Evolutionary conservation across 2,797 vertebrate genomes (phyloP), one percentile per base, ranked within the genome.

Genomic region (Xenopus petersii): DNA sequence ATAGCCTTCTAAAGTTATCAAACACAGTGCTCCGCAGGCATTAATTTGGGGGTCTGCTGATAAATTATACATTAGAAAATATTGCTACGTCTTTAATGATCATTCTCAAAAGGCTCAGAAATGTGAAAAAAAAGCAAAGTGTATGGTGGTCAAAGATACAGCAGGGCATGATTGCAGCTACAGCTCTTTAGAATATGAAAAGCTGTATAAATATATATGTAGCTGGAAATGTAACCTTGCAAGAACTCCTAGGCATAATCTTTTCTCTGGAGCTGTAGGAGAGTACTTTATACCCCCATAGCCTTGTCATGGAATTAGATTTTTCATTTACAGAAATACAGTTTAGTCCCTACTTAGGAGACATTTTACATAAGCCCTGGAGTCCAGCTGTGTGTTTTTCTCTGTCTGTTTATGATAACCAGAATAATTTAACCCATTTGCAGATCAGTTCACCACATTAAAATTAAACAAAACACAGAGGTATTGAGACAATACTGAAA

Each of bases 101-200:
- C 74, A 69, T 80, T 82, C 82, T 83, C 64, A 72, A 82, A 81
- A 81, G 73, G n/a, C 68, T 76, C 16, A 70, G 58, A 67, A 73
- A 82, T 33, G 49, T 10, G 70, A 82, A 82, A 63, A 26, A 80
- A 82, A 81, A 80, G 36, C 46, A 64, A 83, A 80, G 71, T 84
- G 85, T 75, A 67, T 56, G 26, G 64, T 72, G 75, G 80, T 85
- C 82, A 85, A 81, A 76, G 60, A 73, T 60, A 78, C 0, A 0
- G 75, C 56, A 11, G 81, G 75, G 74, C 56, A 72, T 58, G 79
- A 82, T 48, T 65, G 47, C 62, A 70, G 70, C 62, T 80, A 61
- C 75, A 70, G 77, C 70, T 70, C 12, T 64, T 21, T 64, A 80
- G 72, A 81, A 75, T 73, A 66, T 79, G 59, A 77, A 80, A 60